phyloP scores from a whole-genome alignment of 2,113 vertebrate genomes.

The Meleagris gallopavo region DNA sequence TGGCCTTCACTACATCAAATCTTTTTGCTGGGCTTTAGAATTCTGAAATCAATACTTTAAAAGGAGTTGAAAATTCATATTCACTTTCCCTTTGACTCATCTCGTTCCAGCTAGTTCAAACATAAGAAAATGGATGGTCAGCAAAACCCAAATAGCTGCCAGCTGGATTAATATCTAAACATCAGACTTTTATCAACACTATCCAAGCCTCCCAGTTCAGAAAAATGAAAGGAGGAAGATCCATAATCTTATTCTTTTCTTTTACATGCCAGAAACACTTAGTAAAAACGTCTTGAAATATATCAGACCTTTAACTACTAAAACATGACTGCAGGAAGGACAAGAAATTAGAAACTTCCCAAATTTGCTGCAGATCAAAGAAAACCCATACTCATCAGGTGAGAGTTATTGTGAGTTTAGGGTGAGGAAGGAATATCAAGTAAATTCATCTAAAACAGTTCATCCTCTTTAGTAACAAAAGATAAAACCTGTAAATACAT shows the following conservation, averaged over 20 bases:
- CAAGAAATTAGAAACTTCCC: slow-evolving; percentile 42
- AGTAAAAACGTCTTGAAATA: slow-evolving; percentile 40
- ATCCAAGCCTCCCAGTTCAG: slow-evolving; percentile 29
- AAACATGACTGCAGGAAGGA: not conserved
- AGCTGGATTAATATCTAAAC: slow-evolving; percentile 59
- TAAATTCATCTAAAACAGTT: not conserved
- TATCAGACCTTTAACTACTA: slow-evolving; percentile 32
- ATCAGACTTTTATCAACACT: slow-evolving; percentile 58
- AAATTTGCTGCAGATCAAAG: not conserved
- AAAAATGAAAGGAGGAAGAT: slow-evolving; percentile 43
- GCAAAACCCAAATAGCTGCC: slow-evolving; percentile 55
- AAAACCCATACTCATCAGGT: not conserved
- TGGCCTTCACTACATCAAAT: slow-evolving; percentile 27
- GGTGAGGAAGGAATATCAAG: not conserved
- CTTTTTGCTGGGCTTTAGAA: slow-evolving; percentile 48
- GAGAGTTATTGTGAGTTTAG: not conserved
- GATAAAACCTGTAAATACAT: slow-evolving; percentile 30
- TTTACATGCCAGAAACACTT: not conserved
- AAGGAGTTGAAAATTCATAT: slow-evolving; percentile 59
- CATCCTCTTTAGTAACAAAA: not conserved
- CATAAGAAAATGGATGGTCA: slow-evolving; percentile 60
- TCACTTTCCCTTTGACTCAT: slow-evolving; percentile 33
- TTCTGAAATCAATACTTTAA: slow-evolving; percentile 64
- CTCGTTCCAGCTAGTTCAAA: slow-evolving; percentile 45
- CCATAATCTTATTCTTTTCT: not conserved